phyloP scores from a whole-genome alignment of 1,140 invertebrate genomes.

The Lepidurus arcticus region DNA sequence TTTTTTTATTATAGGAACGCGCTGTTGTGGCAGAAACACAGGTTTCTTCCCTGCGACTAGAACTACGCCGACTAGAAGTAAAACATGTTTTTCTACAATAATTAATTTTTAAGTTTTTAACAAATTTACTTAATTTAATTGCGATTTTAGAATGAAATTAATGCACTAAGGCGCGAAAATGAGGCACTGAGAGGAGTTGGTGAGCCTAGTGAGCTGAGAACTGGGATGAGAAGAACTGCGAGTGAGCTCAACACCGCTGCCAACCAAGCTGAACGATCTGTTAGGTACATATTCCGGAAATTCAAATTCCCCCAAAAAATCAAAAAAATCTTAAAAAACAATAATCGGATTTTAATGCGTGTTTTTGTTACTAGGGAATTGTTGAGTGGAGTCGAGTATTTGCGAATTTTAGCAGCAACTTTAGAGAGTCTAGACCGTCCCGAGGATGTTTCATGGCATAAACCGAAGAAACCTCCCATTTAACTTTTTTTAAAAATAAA shows the following conservation, averaged over 20 bases:
- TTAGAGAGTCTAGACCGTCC: background rate
- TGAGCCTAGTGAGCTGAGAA: conserved; percentile 6
- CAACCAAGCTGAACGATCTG: conserved; percentile 6
- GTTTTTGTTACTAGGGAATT: background rate
- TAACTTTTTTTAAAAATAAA: background rate
- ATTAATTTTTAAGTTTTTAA: background rate
- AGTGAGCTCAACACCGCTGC: background rate
- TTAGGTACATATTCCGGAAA: background rate
- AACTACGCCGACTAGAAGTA: background rate
- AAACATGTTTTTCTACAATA: background rate
- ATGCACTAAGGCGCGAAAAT: background rate
- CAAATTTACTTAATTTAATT: background rate
- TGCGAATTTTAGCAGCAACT: background rate
- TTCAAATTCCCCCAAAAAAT: background rate
- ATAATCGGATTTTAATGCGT: background rate
- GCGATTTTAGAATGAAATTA: background rate
- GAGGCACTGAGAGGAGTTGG: background rate
- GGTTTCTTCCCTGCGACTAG: background rate
- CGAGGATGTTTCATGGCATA: background rate
- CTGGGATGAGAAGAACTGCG: background rate
- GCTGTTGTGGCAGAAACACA: background rate
- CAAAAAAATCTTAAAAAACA: background rate
- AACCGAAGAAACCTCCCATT: background rate
- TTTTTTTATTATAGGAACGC: background rate
- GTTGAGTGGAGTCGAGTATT: background rate